Conservation (phyloP, 2,888 invertebrate species). For the Acrocera orbiculus region DNA sequence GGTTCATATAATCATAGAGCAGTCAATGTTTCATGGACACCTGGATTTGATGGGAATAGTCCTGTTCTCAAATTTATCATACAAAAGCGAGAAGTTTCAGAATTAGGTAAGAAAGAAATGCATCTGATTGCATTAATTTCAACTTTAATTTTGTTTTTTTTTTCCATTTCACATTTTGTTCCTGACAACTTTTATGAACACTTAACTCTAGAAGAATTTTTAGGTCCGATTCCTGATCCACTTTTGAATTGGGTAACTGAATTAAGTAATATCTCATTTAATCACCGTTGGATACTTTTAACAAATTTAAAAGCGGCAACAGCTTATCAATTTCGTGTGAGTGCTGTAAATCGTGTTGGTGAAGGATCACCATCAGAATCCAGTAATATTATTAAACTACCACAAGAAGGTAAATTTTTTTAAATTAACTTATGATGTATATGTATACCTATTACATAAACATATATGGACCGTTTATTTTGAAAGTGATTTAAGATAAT, state of each 20-base stretch:
- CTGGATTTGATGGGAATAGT: conserved; percentile 95
- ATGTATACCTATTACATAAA: too few relatives aligned
- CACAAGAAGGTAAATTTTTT: conserved; percentile 91
- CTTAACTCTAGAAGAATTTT: conserved; percentile 32
- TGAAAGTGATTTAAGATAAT: too few relatives aligned
- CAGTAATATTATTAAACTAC: conserved; percentile 75
- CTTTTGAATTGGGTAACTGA: conserved; percentile 78
- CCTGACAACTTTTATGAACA: conserved; percentile 8
- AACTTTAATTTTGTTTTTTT: conserved; percentile 12
- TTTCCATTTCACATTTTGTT: conserved; percentile 7
- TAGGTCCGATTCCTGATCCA: conserved; percentile 73
- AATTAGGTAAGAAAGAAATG: conserved; percentile 45
- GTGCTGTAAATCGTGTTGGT: conserved; percentile 89
- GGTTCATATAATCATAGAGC: conserved; percentile 50
- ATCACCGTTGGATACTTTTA: conserved; percentile 60
- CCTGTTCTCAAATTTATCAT: conserved; percentile 83
- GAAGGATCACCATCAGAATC: conserved; percentile 84
- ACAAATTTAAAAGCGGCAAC: conserved; percentile 84
- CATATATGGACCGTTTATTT: too few relatives aligned
- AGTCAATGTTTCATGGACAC: conserved; percentile 86
- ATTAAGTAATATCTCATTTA: conserved; percentile 65
- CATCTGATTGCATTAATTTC: conserved; percentile 3
- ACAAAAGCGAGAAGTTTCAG: conserved; percentile 76
- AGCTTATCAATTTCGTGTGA: conserved; percentile 92
- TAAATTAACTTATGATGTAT: too few relatives aligned